Conservation (phyloP, 2,113 vertebrate species). For the Oxyura jamaicensis region DNA sequence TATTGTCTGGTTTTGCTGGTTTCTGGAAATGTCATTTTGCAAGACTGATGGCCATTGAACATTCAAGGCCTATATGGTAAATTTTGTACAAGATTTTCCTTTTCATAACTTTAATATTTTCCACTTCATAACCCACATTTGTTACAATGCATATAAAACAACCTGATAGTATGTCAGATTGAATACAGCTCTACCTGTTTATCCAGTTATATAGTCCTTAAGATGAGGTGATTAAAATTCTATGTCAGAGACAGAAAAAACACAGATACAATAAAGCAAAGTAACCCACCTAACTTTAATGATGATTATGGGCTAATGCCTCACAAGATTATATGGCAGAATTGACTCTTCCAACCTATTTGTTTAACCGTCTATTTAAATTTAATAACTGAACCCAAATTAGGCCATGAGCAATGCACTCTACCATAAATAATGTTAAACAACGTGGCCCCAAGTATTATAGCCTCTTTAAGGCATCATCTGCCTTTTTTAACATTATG, state of each 20-base stretch:
- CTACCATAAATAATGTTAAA: background rate
- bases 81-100: background rate
- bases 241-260: background rate
- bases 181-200: background rate
- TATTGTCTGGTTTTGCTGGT: background rate
- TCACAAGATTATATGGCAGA: background rate
- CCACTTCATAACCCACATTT: background rate
- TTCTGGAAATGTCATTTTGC: background rate
- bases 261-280: background rate
- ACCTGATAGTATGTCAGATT: background rate
- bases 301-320: background rate
- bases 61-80: background rate
- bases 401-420: background rate
- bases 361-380: background rate
- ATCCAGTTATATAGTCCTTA: background rate
- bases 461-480: background rate
- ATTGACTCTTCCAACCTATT: background rate
- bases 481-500: background rate
- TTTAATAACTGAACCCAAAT: background rate
- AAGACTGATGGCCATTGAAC: background rate
- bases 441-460: background rate
- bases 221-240: background rate
- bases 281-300: background rate
- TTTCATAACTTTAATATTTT: background rate
- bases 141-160: background rate